A percentile compares a stretch with the other conserved stretches of the same genome.
phyloP scores from a whole-genome alignment of 2,113 vertebrate genomes.

The Myrmophylax atrothorax region DNA sequence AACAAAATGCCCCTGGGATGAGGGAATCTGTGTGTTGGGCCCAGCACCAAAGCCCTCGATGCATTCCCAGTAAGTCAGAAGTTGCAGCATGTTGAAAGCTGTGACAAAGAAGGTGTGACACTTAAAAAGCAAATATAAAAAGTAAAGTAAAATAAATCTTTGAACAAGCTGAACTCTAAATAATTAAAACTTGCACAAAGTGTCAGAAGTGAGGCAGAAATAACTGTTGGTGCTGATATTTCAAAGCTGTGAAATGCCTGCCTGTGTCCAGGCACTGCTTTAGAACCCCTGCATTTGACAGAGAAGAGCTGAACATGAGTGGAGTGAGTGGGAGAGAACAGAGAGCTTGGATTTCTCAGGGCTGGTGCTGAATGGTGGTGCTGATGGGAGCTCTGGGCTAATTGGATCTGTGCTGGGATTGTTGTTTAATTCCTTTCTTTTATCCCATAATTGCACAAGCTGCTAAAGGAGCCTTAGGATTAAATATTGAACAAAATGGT shows the following conservation, averaged over 20 bases:
- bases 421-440: not conserved
- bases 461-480: not conserved
- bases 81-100: not conserved
- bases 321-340: not conserved
- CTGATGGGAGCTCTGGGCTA: not conserved
- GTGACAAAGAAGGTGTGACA: slow-evolving; percentile 1
- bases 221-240: not conserved
- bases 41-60: not conserved
- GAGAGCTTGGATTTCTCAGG: not conserved
- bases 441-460: not conserved
- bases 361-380: not conserved
- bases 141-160: not conserved
- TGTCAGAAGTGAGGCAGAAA: not conserved
- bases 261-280: not conserved
- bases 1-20: not conserved
- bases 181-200: not conserved
- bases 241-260: not conserved
- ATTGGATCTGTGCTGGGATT: not conserved
- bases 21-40: not conserved
- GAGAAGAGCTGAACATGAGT: not conserved
- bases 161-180: slow-evolving; percentile 18
- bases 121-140: slow-evolving; percentile 1
- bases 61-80: not conserved
- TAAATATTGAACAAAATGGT: slow-evolving; percentile 10
- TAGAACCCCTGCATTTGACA: not conserved